Evolutionary conservation across 2,113 vertebrate species (phyloP), one percentile per base, ranked within the genome.

Genomic region (Chaetops frenatus): DNA sequence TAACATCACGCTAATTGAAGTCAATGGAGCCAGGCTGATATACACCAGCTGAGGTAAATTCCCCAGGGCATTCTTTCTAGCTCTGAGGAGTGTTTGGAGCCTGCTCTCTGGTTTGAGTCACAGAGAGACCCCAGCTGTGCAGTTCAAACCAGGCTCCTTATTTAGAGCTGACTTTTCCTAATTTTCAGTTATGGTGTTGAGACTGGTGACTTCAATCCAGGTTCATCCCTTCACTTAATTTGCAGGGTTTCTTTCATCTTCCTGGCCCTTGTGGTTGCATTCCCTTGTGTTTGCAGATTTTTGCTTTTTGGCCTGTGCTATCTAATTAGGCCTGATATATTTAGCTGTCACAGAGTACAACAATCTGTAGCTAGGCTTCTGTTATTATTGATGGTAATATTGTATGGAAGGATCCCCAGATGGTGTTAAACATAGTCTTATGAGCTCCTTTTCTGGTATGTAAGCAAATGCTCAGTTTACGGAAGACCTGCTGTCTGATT

Each of bases 21-120:
- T 91, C 93, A 96, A 79, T 96, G 92, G 92, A 88, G 94, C 95
- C 87, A 88, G 86, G 60, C 92, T 97, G 95, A 95, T 94, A 61
- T 20, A 78, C 45, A 97, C 94, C 94, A 96, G 95, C 96, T 96
- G 95, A 94, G 95, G 82, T 94, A 96, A 96, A 93, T 88, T 72
- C 93, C 93, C 96, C 45, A 31, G 82, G 38, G 94, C 29, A 45
- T 78, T 78, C 80, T 80, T 76, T 44, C 54, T 29, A 40, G 54
- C 70, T 91, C 56, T 62, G 69, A 44, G 1, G 5, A 47, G 60
- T 45, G 60, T 74, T 95, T 64, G 65, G 85, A 94, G 88, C 48
- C 45, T 90, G 56, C 0, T 15, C 27, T 91, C 56, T 79, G 80
- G 47, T 86, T 88, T 70, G 88, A 96, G 82, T 71, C 88, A 94